Conservation (phyloP, 2,113 vertebrate species). For the Australoheros scitulus region DNA sequence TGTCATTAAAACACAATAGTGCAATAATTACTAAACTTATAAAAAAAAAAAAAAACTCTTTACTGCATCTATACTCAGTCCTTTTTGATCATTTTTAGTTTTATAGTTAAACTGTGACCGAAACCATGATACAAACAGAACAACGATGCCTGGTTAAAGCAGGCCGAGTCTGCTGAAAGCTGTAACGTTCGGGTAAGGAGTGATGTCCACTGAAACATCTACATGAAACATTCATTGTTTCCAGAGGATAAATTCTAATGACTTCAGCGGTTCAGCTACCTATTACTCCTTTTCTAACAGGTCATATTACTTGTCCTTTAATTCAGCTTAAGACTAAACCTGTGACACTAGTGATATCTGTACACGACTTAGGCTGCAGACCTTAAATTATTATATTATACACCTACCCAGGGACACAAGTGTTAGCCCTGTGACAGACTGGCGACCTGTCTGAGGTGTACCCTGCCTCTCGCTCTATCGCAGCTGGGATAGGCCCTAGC, state of each 20-base stretch:
- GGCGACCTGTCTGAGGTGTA: too few relatives aligned
- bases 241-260: neutral
- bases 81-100: neutral
- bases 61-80: too few relatives aligned
- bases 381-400: too few relatives aligned
- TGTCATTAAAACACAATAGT: neutral
- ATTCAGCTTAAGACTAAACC: neutral
- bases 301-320: neutral
- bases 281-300: neutral
- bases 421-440: too few relatives aligned
- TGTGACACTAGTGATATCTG: neutral
- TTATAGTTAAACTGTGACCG: fast-evolving
- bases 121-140: fast-evolving
- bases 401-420: too few relatives aligned
- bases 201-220: too few relatives aligned
- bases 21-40: neutral
- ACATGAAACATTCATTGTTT: neutral
- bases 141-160: neutral
- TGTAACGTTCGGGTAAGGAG: neutral
- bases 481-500: too few relatives aligned
- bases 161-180: neutral
- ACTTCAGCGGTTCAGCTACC: fast-evolving
- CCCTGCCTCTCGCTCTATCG: too few relatives aligned
- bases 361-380: neutral
- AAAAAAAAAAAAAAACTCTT: too few relatives aligned